Base-by-base conservation (phyloP, 2,888 invertebrate genomes). In the Trachelus stipa region DNA sequence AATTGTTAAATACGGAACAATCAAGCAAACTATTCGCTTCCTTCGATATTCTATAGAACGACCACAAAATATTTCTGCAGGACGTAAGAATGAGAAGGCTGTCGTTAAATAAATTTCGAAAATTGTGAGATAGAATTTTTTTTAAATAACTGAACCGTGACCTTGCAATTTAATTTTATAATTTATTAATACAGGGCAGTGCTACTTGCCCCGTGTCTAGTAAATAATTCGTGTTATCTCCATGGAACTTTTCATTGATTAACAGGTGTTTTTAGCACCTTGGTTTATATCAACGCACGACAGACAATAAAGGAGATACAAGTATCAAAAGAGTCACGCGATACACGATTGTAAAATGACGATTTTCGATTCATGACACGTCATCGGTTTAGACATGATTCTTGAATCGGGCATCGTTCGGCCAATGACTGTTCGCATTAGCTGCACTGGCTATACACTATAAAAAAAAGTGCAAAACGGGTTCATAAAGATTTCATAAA, bases 281-380 rank as follows among this genome's bases (percentile, higher is more conserved):
- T 81, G 76, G 79, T 81, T 83, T 81, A 79, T 81, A 81, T 84
- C 83, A 86, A 87, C 84, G 83, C 85, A 86, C 82, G 82, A 85
- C 83, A 87, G 88, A 88, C 88, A 88, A 88, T 88, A 88, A 88
- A 85, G 76, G 77, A 75, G 75, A 78, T 84, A 84, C 85, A 85
- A 87, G 85, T 87, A 88, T 88, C 86, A 88, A 88, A 88, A 84
- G 68, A 15, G 56, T 56, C 56, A 56, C 56, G 56, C 56, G 56
- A 56, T 23, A 56, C 23, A 56, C 23, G 56, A 56, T 56, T 23
- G 56, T 9, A 23, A 15, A 23, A 56, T 56, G 23, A 23, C 56
- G 56, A 56, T 56, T 56, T 56, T 23, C 56, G 56, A 23, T 56
- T 56, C 56, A 56, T 2, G 56, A 56, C 23, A 56, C 56, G 56